Base-by-base conservation (phyloP, 92 coral and sea anemone species). In the Phenganax subtilis region DNA sequence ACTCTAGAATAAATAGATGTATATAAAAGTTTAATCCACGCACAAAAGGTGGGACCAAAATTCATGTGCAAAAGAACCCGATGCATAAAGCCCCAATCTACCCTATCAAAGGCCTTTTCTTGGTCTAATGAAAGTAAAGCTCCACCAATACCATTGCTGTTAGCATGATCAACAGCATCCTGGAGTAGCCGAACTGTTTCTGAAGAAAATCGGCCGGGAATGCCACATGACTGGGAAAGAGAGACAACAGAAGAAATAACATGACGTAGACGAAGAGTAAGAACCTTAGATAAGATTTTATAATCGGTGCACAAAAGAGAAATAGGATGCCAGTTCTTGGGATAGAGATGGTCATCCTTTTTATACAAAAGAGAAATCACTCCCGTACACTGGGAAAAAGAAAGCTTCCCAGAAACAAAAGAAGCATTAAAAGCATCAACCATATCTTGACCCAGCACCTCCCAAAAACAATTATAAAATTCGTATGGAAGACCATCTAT, bases 251-350 rank as follows among this genome's bases (percentile, higher is more conserved):
- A 59, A 59, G 16, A 1, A 14, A 59, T 14, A 59, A 59, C 65
- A 1, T 25, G n/a, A 14, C 3, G 65, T 59, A 59, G 7, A 14
- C 65, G 16, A 59, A 14, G 16, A 59, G 65, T 25, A 14, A 59
- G 16, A 1, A 25, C 65, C 7, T 59, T 59, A 25, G 65, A 14
- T 14, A 25, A 14, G 2, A 59, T 59, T 59, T 59, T 59, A 59
- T 70, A 27, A n/a, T 70, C 75, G 14, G 53, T 28, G 17, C 75
- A 70, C 7, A 70, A n/a, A 31, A 70, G 55, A 12, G 75, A 28
- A n/a, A 70, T 70, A 25, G 65, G 47, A 37, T 0, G 47, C 47
- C 47, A 37, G 5, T 37, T 37, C 47, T 37, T 37, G 2, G 68
- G 16, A 8, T 62, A 5, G 3, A 62, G 7, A 17, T 3, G 16